Evolutionary conservation across 2,113 vertebrate species (phyloP).

Genomic region (Solenodon paradoxus): DNA sequence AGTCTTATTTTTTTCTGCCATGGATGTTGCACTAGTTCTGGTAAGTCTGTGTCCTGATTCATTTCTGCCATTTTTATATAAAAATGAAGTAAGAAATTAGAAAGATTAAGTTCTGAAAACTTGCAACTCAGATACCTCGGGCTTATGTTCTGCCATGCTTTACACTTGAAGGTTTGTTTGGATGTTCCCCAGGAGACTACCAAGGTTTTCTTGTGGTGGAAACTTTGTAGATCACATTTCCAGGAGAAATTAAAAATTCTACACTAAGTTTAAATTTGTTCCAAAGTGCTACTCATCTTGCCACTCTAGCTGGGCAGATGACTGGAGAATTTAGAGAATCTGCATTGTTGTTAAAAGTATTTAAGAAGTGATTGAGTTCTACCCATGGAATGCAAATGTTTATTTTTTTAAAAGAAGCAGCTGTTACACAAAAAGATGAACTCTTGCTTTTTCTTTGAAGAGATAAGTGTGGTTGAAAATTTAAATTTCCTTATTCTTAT

Average conservation of each 20-base stretch:
- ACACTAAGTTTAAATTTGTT: no score
- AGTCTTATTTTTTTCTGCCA: not conserved
- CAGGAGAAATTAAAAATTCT: constrained; percentile 3
- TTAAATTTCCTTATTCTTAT: not conserved
- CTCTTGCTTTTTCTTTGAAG: not conserved
- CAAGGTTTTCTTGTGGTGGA: not conserved
- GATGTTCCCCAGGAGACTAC: not conserved
- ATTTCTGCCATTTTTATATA: not conserved
- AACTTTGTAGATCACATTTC: not conserved
- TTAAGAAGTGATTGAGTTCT: not conserved
- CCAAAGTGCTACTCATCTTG: not conserved
- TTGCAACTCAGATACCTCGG: not conserved
- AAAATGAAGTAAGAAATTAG: not conserved
- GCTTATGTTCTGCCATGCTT: not conserved
- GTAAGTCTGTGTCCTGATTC: not conserved
- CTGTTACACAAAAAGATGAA: not conserved
- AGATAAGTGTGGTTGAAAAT: not conserved
- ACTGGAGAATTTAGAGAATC: not conserved
- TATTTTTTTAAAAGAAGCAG: not conserved
- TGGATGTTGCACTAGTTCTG: not conserved
- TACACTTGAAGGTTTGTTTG: constrained; percentile 7
- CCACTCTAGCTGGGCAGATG: not conserved
- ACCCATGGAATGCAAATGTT: not conserved
- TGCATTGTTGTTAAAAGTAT: not conserved
- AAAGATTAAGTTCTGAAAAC: not conserved